A percentile compares a stretch with the other conserved stretches of the same genome.
phyloP scores from a whole-genome alignment of 2,113 vertebrate genomes.

The Miniopterus natalensis region DNA sequence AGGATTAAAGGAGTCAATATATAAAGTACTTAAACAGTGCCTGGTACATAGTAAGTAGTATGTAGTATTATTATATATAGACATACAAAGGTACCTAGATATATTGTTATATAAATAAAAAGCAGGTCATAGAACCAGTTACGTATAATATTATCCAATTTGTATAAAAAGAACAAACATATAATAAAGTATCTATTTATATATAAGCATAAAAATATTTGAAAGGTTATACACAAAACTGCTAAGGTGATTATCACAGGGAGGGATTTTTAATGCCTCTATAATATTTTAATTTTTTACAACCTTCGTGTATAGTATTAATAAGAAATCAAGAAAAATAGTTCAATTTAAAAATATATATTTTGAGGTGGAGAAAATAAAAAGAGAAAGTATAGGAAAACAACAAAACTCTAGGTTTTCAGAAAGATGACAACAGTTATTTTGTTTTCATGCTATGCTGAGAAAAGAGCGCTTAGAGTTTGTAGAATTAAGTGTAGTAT shows the following conservation, averaged over 20 bases:
- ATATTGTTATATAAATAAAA: slow-evolving; percentile 16
- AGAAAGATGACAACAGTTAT: slow-evolving; percentile 3
- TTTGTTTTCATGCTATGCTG: neutral
- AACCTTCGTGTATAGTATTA: neutral
- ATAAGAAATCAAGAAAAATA: slow-evolving; percentile 40
- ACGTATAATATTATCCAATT: slow-evolving; percentile 19
- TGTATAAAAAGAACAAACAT: slow-evolving; percentile 38
- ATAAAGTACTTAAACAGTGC: neutral
- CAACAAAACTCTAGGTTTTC: slow-evolving; percentile 1
- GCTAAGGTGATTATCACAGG: neutral
- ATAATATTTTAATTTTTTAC: slow-evolving; percentile 34
- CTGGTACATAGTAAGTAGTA: neutral
- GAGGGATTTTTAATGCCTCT: neutral
- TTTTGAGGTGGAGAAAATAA: slow-evolving; percentile 49
- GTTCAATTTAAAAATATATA: slow-evolving; percentile 16
- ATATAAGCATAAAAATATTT: slow-evolving; percentile 37
- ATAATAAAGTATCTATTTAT: neutral
- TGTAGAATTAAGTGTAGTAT: slow-evolving; percentile 30
- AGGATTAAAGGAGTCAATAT: slow-evolving; percentile 37
- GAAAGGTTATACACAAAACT: slow-evolving; percentile 29
- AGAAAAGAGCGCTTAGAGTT: neutral
- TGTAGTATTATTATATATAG: neutral
- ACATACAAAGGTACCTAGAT: neutral
- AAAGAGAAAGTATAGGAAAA: slow-evolving; percentile 19
- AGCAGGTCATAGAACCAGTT: neutral